These are phyloP conservation scores for Eulacestoma nigropectus DNA, from an alignment of 2,113 vertebrate genomes.

Conservation along the genomic window DNA sequence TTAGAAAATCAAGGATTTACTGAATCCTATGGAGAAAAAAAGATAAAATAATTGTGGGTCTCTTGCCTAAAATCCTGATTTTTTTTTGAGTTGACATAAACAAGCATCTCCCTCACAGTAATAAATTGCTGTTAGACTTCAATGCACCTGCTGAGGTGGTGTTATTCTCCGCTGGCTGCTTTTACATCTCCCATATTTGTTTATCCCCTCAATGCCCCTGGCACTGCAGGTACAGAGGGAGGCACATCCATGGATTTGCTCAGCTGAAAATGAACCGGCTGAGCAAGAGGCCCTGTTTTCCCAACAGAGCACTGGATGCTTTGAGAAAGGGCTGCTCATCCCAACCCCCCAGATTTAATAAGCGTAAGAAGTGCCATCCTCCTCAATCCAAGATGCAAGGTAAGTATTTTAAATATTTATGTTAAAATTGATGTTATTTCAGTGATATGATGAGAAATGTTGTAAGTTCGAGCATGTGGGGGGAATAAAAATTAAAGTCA, in stretches of 20 bases:
- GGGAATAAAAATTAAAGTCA: background rate
- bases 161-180: background rate
- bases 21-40: background rate
- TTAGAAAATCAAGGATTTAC: background rate
- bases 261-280: slow-evolving; percentile 14
- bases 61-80: background rate
- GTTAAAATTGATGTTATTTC: background rate
- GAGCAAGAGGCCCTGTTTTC: background rate
- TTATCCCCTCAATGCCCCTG: background rate
- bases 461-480: background rate
- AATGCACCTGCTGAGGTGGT: background rate
- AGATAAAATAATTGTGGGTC: background rate
- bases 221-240: slow-evolving; percentile 54
- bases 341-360: background rate
- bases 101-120: background rate
- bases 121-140: background rate
- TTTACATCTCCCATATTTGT: background rate
- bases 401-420: background rate
- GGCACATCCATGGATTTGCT: background rate
- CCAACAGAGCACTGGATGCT: background rate
- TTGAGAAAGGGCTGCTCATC: background rate
- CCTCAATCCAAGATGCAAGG: slow-evolving; percentile 44
- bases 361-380: background rate
- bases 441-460: background rate
- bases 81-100: background rate